Evolutionary conservation across 2,113 vertebrate species (phyloP).

Genomic region (Trogon surrucura): DNA sequence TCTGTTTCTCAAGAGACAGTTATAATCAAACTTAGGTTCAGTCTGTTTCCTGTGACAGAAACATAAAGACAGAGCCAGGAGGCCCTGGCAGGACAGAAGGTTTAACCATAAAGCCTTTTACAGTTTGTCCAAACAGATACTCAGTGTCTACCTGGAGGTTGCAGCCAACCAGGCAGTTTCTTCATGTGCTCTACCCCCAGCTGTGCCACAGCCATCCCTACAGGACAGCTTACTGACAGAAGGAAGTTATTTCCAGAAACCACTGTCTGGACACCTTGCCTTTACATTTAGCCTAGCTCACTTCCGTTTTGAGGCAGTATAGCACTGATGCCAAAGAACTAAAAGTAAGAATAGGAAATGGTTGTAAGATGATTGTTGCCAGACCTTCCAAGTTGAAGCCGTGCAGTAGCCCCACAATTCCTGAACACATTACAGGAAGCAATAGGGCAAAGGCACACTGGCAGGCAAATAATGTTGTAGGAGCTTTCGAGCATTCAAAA

Average conservation of each 20-base stretch:
- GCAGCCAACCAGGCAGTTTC: neutral
- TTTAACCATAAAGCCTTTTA: neutral
- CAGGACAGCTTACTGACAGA: accelerated
- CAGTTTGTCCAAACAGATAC: neutral
- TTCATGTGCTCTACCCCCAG: neutral
- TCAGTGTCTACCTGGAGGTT: neutral
- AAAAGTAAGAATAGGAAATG: neutral
- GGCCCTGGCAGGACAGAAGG: neutral
- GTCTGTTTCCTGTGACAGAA: neutral
- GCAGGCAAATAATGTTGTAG: neutral
- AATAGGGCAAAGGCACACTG: neutral
- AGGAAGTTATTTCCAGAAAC: neutral
- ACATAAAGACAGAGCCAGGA: neutral
- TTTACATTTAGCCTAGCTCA: neutral
- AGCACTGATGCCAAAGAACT: neutral
- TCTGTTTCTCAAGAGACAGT: neutral
- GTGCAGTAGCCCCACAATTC: neutral
- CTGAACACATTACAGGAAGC: neutral
- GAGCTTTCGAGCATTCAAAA: neutral
- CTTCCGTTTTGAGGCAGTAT: neutral
- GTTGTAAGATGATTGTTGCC: neutral
- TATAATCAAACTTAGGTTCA: neutral
- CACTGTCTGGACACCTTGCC: neutral
- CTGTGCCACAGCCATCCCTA: neutral
- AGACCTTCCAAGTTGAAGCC: neutral